Evolutionary conservation across 2,113 vertebrate genomes (phyloP), one percentile per base, ranked within the genome.

Genomic region (Rafetus swinhoei): DNA sequence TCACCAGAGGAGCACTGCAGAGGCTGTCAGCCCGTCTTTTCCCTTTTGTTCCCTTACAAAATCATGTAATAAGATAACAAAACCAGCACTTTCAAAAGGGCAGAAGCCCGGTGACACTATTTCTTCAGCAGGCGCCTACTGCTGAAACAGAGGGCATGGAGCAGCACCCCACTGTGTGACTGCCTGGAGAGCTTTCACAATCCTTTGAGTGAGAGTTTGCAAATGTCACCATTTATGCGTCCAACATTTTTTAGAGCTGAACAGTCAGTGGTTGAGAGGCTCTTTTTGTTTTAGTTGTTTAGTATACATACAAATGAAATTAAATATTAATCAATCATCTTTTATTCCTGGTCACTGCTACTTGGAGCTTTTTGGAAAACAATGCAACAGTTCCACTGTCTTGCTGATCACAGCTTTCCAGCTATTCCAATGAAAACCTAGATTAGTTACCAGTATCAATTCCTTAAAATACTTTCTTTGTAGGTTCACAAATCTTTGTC

Each of bases 1-100:
- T 92, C 92, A 82, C 86, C 69, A 84, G 52, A 88, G 95, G 96
- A 35, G 60, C 86, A n/a, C 94, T 45, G 29, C 90, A 88, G 84
- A 93, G 79, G 93, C 90, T 94, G 93, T 94, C 85, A 53, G 25
- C 6, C 77, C 55, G 89, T 77, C 84, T 77, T 87, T 32, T 54
- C 88, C 87, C 76, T 87, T 93, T 97, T 93, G 81, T 90, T 87
- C 88, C 91, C 93, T 95, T 91, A 93, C 80, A 59, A 94, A 96
- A 93, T 95, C 83, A 74, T 76, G 93, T 76, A 93, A 95, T 54
- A 92, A 93, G 91, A 39, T 56, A 74, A 96, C 87, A 95, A 96
- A 96, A 92, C 69, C 86, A 69, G 14, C 29, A 65, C 69, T 50
- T 72, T 93, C 13, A 35, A 27, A 80, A 90, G 90, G 95, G 84